phyloP scores from a whole-genome alignment of 92 coral and sea anemone species.

The Bergia sp. region DNA sequence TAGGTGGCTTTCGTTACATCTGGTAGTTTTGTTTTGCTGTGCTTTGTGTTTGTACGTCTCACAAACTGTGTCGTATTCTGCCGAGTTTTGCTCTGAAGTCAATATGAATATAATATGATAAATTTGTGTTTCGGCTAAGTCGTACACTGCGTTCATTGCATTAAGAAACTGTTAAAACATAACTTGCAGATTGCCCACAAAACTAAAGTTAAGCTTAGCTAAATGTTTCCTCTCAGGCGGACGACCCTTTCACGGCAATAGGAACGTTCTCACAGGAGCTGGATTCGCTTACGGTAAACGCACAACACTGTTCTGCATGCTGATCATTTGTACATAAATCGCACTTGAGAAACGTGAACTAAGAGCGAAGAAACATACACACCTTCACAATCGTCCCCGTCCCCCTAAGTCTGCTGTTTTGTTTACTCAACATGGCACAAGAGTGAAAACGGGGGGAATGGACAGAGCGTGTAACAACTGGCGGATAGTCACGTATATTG shows the following conservation, averaged over 20 bases:
- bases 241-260: slow-evolving; percentile 78
- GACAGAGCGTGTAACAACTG: too few species aligned
- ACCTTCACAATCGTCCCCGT: background rate
- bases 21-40: too few species aligned
- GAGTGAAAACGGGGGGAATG: too few species aligned
- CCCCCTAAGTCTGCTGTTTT: too few species aligned
- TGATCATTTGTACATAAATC: background rate
- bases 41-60: background rate
- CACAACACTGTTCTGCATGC: slow-evolving; percentile 30
- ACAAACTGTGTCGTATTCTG: background rate
- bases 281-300: slow-evolving; percentile 93
- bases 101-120: too few species aligned
- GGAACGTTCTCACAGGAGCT: slow-evolving; percentile 99
- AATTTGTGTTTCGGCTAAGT: background rate
- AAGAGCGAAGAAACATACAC: background rate
- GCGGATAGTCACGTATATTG: too few species aligned
- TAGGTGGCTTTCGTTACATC: background rate
- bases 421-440: too few species aligned
- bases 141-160: background rate
- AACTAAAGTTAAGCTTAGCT: slow-evolving; percentile 7
- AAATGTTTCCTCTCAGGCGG: slow-evolving; percentile 40
- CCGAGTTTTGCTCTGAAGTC: background rate
- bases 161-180: background rate
- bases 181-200: background rate
- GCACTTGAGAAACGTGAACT: background rate